These are phyloP conservation scores for Papilio aristodemus DNA, from an alignment of 1,140 invertebrate genomes.

Conservation along the genomic window DNA sequence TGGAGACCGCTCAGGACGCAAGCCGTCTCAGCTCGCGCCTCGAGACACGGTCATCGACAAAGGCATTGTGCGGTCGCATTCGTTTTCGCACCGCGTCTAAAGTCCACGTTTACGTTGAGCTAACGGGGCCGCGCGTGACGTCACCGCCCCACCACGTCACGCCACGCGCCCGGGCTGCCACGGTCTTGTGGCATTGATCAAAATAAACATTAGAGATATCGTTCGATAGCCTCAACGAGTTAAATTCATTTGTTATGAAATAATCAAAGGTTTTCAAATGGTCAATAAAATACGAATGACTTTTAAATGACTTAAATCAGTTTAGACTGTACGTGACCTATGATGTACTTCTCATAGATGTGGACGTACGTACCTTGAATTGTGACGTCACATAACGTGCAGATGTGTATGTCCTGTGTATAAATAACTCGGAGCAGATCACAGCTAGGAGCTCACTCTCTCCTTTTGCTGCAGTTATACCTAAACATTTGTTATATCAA, in stretches of 20 bases:
- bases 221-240: background rate
- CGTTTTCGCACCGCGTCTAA: conserved; percentile 39
- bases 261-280: too few relatives aligned
- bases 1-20: background rate
- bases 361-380: background rate
- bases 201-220: conserved; percentile 1
- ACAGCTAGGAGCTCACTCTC: background rate
- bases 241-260: background rate
- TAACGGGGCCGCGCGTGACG: conserved; percentile 39
- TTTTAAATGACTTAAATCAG: too few relatives aligned
- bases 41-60: background rate
- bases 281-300: too few relatives aligned
- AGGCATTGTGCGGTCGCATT: conserved; percentile 4
- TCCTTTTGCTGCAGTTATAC: background rate
- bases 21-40: background rate
- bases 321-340: too few relatives aligned
- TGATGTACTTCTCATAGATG: too few relatives aligned
- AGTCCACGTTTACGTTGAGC: conserved; percentile 55
- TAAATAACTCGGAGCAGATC: background rate
- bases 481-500: background rate
- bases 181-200: conserved; percentile 1
- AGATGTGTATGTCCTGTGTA: background rate
- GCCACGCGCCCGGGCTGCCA: background rate
- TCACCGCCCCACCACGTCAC: conserved; percentile 28
- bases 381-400: background rate